These are phyloP conservation scores for Sceloporus tristichus DNA, from an alignment of 2,113 vertebrate genomes.

Conservation along the genomic window DNA sequence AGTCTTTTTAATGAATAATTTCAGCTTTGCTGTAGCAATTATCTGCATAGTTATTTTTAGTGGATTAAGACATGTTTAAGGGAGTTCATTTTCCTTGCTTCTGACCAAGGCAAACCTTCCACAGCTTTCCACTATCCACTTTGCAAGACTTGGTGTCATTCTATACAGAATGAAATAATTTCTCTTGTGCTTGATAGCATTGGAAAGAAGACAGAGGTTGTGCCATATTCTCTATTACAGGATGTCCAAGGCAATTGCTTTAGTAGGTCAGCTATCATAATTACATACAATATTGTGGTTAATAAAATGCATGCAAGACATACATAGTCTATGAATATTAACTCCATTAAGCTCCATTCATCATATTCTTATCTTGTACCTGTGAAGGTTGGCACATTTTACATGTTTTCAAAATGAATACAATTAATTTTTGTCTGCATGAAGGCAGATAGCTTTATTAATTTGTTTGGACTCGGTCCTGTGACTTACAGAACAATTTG, in stretches of 20 bases:
- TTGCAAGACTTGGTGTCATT: slow-evolving; percentile 7
- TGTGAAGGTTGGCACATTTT: slow-evolving; percentile 29
- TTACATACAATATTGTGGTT: slow-evolving; percentile 25
- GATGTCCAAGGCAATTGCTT: slow-evolving; percentile 37
- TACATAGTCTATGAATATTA: slow-evolving; percentile 39
- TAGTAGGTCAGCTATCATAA: slow-evolving; percentile 35
- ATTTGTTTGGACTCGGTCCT: slow-evolving; percentile 15
- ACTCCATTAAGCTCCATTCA: slow-evolving; percentile 25
- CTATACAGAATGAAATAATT: slow-evolving; percentile 6
- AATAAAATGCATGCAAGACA: slow-evolving; percentile 28
- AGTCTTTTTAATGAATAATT: slow-evolving; percentile 42
- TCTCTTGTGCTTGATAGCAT: neutral
- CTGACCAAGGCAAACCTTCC: neutral
- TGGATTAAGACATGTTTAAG: neutral
- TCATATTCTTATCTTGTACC: slow-evolving; percentile 32
- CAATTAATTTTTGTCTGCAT: slow-evolving; percentile 35
- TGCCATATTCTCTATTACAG: slow-evolving; percentile 24
- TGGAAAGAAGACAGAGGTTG: slow-evolving; percentile 22
- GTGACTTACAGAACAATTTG: slow-evolving; percentile 3
- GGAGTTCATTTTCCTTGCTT: slow-evolving; percentile 5
- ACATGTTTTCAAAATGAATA: slow-evolving; percentile 36
- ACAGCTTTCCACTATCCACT: neutral
- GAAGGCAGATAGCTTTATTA: slow-evolving; percentile 22
- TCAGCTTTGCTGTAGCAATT: slow-evolving; percentile 24
- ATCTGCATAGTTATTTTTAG: slow-evolving; percentile 24